Conservation (phyloP, 1,140 invertebrate genomes). For the Penaeus vannamei region DNA sequence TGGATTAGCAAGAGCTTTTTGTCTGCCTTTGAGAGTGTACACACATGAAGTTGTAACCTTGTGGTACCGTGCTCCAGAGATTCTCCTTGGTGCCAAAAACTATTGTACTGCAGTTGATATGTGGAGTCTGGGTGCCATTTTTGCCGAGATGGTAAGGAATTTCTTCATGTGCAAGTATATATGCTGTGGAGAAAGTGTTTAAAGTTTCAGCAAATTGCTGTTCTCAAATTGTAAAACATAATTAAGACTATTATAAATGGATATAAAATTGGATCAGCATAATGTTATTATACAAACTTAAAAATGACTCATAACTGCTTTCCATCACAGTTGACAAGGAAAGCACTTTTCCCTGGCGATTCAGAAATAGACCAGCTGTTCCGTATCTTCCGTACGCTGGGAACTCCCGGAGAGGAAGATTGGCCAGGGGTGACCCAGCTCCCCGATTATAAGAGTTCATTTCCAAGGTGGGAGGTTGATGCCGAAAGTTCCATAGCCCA, state of each 20-base stretch:
- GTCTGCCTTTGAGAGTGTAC: constrained; percentile 86
- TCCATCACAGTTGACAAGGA: constrained; percentile 79
- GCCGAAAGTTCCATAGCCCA: constrained; percentile 68
- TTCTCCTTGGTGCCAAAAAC: constrained; percentile 89
- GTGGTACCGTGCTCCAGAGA: constrained; percentile 97
- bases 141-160: constrained; percentile 87
- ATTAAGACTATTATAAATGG: not conserved
- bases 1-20: constrained; percentile 87
- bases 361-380: constrained; percentile 98
- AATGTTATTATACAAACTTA: too few species aligned
- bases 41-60: constrained; percentile 97
- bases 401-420: constrained; percentile 87
- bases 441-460: constrained; percentile 90
- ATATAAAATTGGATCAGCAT: constrained; percentile 4
- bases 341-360: constrained; percentile 92
- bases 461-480: constrained; percentile 85
- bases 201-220: constrained; percentile 61
- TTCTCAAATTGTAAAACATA: constrained; percentile 69
- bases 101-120: constrained; percentile 93
- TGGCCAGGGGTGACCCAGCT: constrained; percentile 89
- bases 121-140: constrained; percentile 97
- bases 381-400: constrained; percentile 90
- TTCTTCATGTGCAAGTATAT: too few species aligned
- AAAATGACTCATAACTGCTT: not conserved
- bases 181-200: not conserved